Percentiles rank a stretch among this genome's conserved stretches.
phyloP scores from a whole-genome alignment of 2,113 vertebrate species.

The Sterna hirundo region DNA sequence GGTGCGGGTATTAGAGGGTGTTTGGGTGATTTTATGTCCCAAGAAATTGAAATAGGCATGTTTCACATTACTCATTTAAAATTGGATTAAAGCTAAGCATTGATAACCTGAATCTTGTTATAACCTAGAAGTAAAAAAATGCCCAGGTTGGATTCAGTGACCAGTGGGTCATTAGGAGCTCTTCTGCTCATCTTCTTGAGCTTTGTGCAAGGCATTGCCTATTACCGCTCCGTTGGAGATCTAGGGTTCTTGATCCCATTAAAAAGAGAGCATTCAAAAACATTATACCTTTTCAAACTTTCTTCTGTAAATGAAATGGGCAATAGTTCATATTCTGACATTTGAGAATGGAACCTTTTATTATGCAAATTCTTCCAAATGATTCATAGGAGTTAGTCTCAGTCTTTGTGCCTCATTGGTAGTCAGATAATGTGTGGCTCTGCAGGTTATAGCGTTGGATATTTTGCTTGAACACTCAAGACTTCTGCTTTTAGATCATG shows the following conservation, averaged over 20 bases:
- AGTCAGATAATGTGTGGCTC: not conserved
- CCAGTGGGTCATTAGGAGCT: not conserved
- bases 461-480: not conserved
- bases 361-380: not conserved
- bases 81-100: not conserved
- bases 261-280: not conserved
- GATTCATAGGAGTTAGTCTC: not conserved
- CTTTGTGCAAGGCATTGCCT: not conserved
- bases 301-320: not conserved
- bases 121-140: not conserved
- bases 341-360: not conserved
- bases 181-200: not conserved
- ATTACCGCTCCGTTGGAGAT: not conserved
- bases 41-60: not conserved
- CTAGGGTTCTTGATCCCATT: not conserved
- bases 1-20: not conserved
- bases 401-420: not conserved
- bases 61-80: not conserved
- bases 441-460: not conserved
- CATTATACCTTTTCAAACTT: not conserved
- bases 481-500: not conserved
- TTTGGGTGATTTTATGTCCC: not conserved
- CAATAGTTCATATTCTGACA: not conserved
- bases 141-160: not conserved
- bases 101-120: not conserved